Base-by-base conservation (phyloP, 2,113 vertebrate species). In the Candoia aspera region DNA sequence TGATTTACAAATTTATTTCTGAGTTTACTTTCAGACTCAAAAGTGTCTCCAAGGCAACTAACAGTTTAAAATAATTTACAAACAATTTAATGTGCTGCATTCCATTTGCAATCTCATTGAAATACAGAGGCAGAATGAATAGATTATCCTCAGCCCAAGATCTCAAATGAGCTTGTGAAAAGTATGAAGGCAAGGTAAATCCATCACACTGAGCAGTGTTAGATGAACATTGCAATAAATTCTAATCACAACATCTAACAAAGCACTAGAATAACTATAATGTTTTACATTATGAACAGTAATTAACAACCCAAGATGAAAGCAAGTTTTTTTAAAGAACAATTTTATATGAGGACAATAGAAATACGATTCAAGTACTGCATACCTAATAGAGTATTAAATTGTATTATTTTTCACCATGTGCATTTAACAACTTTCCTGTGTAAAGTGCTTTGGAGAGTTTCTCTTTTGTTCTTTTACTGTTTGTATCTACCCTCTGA, bases 221-320 rank as follows among this genome's bases (percentile, higher is more conserved):
- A 83, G 64, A 24, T 26, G 68, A 88, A 84, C 68, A 84, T 54
- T 84, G 91, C 33, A 84, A 83, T 23, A 88, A 59, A 42, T 88
- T 60, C 42, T 91, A 68, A 86, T 91, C 59, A 86, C 49, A 29
- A 37, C 84, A 60, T 84, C 57, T 88, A 92, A 92, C 86, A 92
- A 88, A 88, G 68, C 42, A 60, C 42, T 88, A 88, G 68, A 84
- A 53, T 87, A 64, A 57, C 23, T 57, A 53, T 6, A 55, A 55
- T 88, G 86, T 88, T 6, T 92, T 84, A 92, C 91, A 83, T 57
- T 79, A 79, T 88, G 91, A 88, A 59, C 86, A 83, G 55, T 83
- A 88, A 92, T 87, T 91, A 87, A 57, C 23, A 91, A 83, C 19
- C 54, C 64, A 92, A 33, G 37, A 24, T 73, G 64, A 84, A 92